These are phyloP conservation scores for Drosophila malerkotliana DNA, from an alignment of 1,140 invertebrate species.

Conservation along the genomic window DNA sequence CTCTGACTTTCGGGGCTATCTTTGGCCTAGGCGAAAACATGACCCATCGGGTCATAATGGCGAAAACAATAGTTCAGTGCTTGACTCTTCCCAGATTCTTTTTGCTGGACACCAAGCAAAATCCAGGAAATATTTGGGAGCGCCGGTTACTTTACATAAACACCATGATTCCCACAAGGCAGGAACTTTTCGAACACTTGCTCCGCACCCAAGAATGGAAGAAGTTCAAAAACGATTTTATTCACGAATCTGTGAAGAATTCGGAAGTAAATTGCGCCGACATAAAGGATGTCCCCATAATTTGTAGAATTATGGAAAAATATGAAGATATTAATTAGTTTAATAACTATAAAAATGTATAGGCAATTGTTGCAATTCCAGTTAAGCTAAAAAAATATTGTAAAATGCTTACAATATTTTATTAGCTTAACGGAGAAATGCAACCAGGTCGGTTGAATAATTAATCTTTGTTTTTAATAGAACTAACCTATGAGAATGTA, in stretches of 20 bases:
- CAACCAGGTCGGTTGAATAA: neutral
- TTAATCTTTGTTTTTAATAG: neutral
- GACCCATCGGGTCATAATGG: slow-evolving; percentile 85
- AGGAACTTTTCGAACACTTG: slow-evolving; percentile 84
- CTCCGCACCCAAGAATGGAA: slow-evolving; percentile 85
- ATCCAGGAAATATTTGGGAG: slow-evolving; percentile 87
- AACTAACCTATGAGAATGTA: neutral
- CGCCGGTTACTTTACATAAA: slow-evolving; percentile 85
- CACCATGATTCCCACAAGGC: slow-evolving; percentile 85
- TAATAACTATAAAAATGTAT: neutral
- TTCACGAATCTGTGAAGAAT: slow-evolving; percentile 50
- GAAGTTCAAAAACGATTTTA: slow-evolving; percentile 84
- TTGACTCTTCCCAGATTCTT: slow-evolving; percentile 86
- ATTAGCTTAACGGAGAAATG: slow-evolving; percentile 10
- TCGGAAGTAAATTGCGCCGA: slow-evolving; percentile 12
- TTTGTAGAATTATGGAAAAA: slow-evolving; percentile 71
- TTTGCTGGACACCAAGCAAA: slow-evolving; percentile 84
- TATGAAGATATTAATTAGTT: slow-evolving; percentile 7
- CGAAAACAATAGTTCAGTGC: slow-evolving; percentile 84
- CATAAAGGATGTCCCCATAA: slow-evolving; percentile 70
- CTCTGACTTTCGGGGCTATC: slow-evolving; percentile 71
- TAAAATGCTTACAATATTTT: neutral
- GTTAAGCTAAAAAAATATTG: neutral
- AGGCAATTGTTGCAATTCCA: neutral
- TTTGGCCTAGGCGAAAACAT: slow-evolving; percentile 85